Conservation (phyloP, 2,797 vertebrate species). For the Lutjanus campechanus region DNA sequence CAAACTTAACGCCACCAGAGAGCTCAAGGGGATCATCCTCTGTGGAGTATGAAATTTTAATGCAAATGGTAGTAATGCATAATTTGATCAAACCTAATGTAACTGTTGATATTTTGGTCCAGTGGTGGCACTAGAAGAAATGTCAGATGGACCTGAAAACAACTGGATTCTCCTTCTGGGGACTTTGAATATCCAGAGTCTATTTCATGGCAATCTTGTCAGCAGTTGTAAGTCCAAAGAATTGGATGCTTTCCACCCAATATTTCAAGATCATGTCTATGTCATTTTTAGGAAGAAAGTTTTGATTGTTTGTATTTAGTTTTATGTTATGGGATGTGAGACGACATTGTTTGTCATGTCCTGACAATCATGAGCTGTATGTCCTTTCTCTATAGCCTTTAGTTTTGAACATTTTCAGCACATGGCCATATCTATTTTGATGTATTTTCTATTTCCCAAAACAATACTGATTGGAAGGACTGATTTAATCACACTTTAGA, state of each 20-base stretch:
- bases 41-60: neutral
- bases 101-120: neutral
- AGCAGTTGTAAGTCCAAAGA: neutral
- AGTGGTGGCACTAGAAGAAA: neutral
- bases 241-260: neutral
- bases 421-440: neutral
- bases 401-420: neutral
- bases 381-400: constrained; percentile 5
- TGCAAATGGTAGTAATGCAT: neutral
- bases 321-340: constrained; percentile 1
- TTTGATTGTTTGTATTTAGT: neutral
- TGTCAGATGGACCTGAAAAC: neutral
- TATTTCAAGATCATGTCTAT: constrained; percentile 4
- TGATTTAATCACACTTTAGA: constrained; percentile 19
- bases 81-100: neutral
- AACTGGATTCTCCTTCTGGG: neutral
- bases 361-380: neutral
- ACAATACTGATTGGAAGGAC: constrained; percentile 23
- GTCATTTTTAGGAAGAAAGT: neutral
- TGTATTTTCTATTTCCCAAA: constrained; percentile 25
- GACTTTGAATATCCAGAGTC: neutral
- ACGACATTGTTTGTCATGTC: constrained; percentile 6
- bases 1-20: neutral
- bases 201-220: neutral
- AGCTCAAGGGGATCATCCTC: neutral